These are phyloP conservation scores for Scelioninae gen. 2 DNA, from an alignment of 2,888 invertebrate genomes.

Conservation along the genomic window DNA sequence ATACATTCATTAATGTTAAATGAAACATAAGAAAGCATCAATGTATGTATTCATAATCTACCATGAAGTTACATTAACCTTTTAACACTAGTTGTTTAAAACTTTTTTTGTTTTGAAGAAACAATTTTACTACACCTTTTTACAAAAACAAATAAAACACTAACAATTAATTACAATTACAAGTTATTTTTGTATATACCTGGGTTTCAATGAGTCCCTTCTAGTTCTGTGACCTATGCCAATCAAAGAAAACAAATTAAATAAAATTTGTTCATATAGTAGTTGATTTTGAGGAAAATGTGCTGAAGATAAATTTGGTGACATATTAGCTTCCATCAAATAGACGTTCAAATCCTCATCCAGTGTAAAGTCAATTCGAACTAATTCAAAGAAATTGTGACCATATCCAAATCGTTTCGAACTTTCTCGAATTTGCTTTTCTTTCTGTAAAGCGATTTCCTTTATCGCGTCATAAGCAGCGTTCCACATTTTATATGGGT, in stretches of 20 bases:
- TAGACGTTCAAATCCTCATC: conserved; percentile 91
- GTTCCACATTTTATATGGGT: conserved; percentile 86
- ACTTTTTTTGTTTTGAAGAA: not conserved
- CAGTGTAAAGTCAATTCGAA: conserved; percentile 94
- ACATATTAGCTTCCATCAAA: conserved; percentile 98
- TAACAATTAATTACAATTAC: not conserved
- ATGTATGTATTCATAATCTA: no score
- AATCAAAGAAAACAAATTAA: conserved; percentile 86
- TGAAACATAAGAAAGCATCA: no score
- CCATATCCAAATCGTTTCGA: conserved; percentile 73
- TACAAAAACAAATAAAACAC: not conserved
- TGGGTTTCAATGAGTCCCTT: conserved; percentile 73
- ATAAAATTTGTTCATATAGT: conserved; percentile 94
- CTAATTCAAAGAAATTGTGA: conserved; percentile 93
- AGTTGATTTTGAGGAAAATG: conserved; percentile 93
- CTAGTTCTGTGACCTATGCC: conserved; percentile 81
- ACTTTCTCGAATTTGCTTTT: conserved; percentile 81
- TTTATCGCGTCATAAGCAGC: conserved; percentile 88
- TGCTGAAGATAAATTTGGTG: conserved; percentile 95
- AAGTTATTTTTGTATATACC: conserved; percentile 69
- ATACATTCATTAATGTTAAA: no score
- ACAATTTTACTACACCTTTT: not conserved
- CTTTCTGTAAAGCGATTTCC: conserved; percentile 83
- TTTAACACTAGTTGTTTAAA: no score
- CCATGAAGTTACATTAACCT: no score